Percentiles rank a stretch among this genome's conserved stretches.
Conservation (phyloP, 2,113 vertebrate genomes). For the Jaculus jaculus region DNA sequence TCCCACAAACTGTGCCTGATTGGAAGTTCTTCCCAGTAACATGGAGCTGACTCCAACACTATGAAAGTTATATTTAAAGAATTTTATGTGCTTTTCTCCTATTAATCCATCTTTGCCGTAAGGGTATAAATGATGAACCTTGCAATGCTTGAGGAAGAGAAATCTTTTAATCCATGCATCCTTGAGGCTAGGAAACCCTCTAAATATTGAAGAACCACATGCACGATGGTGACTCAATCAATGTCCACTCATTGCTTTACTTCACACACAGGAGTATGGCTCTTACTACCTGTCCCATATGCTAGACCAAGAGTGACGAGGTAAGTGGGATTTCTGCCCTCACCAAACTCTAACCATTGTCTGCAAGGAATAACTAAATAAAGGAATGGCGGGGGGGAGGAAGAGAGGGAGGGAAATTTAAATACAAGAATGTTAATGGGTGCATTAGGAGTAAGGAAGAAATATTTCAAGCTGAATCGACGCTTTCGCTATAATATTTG, state of each 20-base stretch:
- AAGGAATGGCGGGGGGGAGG: neutral
- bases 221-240: neutral
- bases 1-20: no score
- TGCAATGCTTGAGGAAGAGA: neutral
- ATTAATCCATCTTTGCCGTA: neutral
- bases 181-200: neutral
- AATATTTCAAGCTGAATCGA: neutral
- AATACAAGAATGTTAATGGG: constrained; percentile 4
- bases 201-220: neutral
- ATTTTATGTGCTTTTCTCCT: neutral
- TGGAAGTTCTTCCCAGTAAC: no score
- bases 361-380: neutral
- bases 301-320: neutral
- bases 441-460: neutral
- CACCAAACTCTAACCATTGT: neutral
- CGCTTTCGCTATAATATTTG: neutral
- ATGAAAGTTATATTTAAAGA: neutral
- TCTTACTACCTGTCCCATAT: neutral
- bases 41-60: neutral
- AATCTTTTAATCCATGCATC: neutral
- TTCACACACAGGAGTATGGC: neutral
- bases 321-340: neutral
- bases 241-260: neutral
- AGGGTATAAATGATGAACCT: neutral
- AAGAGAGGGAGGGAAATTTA: neutral